Conservation (phyloP, 1,140 invertebrate genomes). For the Maconellicoccus hirsutus region DNA sequence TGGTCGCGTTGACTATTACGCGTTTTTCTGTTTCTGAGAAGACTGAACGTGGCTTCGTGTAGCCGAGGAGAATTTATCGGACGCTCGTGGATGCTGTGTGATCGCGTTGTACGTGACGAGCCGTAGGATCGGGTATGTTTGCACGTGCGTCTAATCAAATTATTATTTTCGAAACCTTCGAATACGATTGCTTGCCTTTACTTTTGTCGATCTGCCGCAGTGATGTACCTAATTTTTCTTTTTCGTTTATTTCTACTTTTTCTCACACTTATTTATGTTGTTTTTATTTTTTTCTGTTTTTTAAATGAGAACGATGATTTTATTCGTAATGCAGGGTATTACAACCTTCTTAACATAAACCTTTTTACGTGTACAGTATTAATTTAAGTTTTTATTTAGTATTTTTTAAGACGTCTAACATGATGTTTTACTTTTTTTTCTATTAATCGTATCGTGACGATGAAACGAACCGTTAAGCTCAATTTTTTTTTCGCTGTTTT, state of each 20-base stretch:
- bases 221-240: neutral
- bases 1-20: no score
- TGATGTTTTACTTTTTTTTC: no score
- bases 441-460: no score
- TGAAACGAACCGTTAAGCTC: no score
- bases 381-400: conserved; percentile 16
- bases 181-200: neutral
- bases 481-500: no score
- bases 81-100: no score
- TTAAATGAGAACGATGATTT: no score
- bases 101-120: neutral
- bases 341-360: conserved; percentile 14
- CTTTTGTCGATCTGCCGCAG: neutral
- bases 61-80: no score
- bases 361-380: conserved; percentile 16
- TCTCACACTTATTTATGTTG: neutral
- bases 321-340: conserved; percentile 15
- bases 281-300: neutral
- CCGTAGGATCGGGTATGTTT: neutral
- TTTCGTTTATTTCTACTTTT: neutral
- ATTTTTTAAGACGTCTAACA: no score
- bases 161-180: neutral
- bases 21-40: no score
- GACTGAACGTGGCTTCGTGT: no score
- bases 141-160: neutral